Base-by-base conservation (phyloP, 2,113 vertebrate genomes). In the Perccottus glenii region DNA sequence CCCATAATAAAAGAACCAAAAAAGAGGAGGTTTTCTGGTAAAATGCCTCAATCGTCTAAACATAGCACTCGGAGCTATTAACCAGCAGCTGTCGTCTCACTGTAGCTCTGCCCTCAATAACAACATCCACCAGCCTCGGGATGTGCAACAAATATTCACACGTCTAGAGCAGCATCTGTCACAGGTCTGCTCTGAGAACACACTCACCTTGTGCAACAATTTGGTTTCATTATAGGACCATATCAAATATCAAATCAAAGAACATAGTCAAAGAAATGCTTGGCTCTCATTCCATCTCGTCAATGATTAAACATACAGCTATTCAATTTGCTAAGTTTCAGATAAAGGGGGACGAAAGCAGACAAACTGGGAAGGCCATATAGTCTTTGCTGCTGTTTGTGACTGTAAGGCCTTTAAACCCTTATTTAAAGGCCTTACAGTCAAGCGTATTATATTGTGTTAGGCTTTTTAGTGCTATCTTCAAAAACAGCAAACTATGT, bases 171-270 rank as follows among this genome's bases (percentile, higher is more conserved):
- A 75, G 80, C 61, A 10, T 50, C 9, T 11, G 55, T 49, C 11
- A 65, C 1, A 9, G 9, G 8, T 33, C 40, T 9, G 16, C 33
- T 35, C 52, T 74, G 35, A 67, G 78, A 59, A 81, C 75, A 32
- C 42, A 62, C 44, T 6, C 27, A 44, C 57, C 4, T 3, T 14
- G 9, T 45, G 44, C 44, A 45, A 45, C 44, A 45, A 11, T 45
- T n/a, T n/a, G n/a, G n/a, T n/a, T n/a, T n/a, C n/a, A n/a, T n/a
- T n/a, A n/a, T n/a, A n/a, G n/a, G n/a, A n/a, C n/a, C n/a, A n/a
- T n/a, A n/a, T n/a, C n/a, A n/a, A n/a, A n/a, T n/a, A n/a, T n/a
- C n/a, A n/a, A n/a, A n/a, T n/a, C n/a, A n/a, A n/a, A n/a, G n/a
- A n/a, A n/a, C n/a, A n/a, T n/a, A n/a, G n/a, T n/a, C n/a, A n/a